Conservation (phyloP, 2,888 invertebrate genomes). For the Melangyna quadrimaculata region DNA sequence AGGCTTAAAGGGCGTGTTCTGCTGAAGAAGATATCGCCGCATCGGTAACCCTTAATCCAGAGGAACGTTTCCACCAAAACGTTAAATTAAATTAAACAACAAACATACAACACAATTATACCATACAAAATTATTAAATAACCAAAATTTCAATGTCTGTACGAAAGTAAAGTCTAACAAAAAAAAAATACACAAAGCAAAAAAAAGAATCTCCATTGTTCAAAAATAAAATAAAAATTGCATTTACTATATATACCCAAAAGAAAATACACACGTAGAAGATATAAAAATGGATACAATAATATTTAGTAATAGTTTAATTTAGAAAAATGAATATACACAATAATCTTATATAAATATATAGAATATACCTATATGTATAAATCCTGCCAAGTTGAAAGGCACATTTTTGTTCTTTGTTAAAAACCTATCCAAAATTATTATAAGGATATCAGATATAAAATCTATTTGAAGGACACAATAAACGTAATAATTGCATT, state of each 20-base stretch:
- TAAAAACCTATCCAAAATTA: background rate
- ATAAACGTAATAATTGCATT: background rate
- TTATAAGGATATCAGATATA: background rate
- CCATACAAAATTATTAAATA: constrained; percentile 25
- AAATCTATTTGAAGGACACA: background rate
- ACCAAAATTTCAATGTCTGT: constrained; percentile 35
- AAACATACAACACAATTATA: background rate
- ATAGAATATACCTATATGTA: background rate
- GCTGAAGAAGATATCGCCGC: constrained; percentile 80
- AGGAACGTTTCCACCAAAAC: constrained; percentile 45
- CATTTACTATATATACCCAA: constrained; percentile 41
- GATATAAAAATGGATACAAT: constrained; percentile 49
- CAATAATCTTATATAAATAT: background rate
- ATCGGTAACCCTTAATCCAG: constrained; percentile 77
- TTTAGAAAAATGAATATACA: constrained; percentile 32
- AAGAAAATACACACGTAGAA: constrained; percentile 1
- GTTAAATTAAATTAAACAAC: constrained; percentile 19
- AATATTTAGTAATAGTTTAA: constrained; percentile 41
- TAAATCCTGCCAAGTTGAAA: constrained; percentile 23
- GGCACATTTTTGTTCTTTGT: background rate
- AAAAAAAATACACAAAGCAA: constrained; percentile 17
- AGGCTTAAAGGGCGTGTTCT: constrained; percentile 75
- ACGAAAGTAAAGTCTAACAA: constrained; percentile 13
- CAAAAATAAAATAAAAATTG: constrained; percentile 29
- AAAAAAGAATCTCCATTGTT: constrained; percentile 11